Base-by-base conservation (phyloP, 2,888 invertebrate genomes). In the Drosophila rubida region DNA sequence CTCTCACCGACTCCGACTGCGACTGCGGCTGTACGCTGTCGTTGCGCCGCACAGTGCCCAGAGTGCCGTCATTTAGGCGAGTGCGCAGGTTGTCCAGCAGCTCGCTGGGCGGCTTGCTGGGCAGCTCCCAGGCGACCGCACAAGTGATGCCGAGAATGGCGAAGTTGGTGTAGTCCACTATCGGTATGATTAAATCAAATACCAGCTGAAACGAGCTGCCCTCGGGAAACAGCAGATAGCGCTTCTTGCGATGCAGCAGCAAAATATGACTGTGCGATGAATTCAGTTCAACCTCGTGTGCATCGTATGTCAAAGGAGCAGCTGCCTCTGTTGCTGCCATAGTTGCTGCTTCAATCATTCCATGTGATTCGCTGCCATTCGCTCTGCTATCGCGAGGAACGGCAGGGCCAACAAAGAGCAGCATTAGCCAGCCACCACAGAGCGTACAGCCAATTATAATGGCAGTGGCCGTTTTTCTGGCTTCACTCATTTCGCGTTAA, bases 71-170 rank as follows among this genome's bases (percentile, higher is more conserved):
- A 51, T 88, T 86, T 13, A 91, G 74, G 69, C 89, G 89, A 13
- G 88, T 80, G 16, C 87, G 79, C 62, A 91, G 78, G 68, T 90
- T 83, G 48, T 90, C 86, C 63, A 90, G 72, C 64, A 91, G 76
- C 69, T 91, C 90, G 63, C 91, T 91, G 30, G 91, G 84, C 13
- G 92, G 94, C 69, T 94, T 94, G 72, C 95, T 95, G 0, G 96
- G 96, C 55, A 96, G 90, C 87, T 96, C 95, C 93, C 95, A 96
- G 5, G 96, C 96, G 74, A 96, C 91, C 0, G 96, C 95, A 1
- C 95, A 95, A 0, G 96, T 96, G 69, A 94, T 93, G 4, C 96
- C 96, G 84, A 95, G 93, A 9, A 95, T 93, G 67, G 95, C 94
- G 44, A 88, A 91, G 66, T 91, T 91, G 27, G 90, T 91, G 58